Percentiles rank a stretch among this genome's conserved stretches.
Conservation (phyloP, 1,140 invertebrate species). For the Penaeus indicus region DNA sequence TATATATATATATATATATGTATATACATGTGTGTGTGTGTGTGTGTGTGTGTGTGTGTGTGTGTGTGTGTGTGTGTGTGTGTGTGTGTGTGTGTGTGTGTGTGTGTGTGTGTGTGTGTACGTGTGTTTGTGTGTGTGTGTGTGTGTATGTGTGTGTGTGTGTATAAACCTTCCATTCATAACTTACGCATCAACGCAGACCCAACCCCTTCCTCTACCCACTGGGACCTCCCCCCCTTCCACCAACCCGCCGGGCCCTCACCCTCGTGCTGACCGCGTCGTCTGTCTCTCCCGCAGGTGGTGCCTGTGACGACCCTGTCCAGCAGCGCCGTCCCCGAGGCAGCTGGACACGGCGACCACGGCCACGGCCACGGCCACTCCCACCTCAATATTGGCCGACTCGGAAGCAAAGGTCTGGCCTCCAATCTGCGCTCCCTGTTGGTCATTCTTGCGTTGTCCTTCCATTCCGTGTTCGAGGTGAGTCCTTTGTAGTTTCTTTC, state of each 20-base stretch:
- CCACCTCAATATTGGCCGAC: constrained; percentile 50
- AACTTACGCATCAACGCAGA: too few species aligned
- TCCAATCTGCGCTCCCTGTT: constrained; percentile 62
- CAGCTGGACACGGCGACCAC: neutral
- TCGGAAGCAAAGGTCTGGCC: constrained; percentile 48
- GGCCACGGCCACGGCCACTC: constrained; percentile 51
- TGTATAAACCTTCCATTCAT: too few species aligned
- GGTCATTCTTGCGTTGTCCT: constrained; percentile 78
- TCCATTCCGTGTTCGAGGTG: constrained; percentile 82
- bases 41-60: too few species aligned
- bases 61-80: too few species aligned
- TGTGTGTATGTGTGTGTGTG: too few species aligned
- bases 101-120: too few species aligned
- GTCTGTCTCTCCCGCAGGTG: neutral
- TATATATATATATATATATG: constrained; percentile 28
- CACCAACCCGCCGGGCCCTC: too few species aligned
- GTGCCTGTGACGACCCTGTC: neutral
- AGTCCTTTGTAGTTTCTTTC: neutral
- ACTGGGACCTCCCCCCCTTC: too few species aligned
- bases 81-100: too few species aligned
- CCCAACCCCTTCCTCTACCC: too few species aligned
- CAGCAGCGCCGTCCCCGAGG: neutral
- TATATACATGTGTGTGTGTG: constrained; percentile 2
- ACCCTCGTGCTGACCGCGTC: neutral
- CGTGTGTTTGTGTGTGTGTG: too few species aligned